Base-by-base conservation (phyloP, 2,797 vertebrate species). In the Apodemus agrarius region DNA sequence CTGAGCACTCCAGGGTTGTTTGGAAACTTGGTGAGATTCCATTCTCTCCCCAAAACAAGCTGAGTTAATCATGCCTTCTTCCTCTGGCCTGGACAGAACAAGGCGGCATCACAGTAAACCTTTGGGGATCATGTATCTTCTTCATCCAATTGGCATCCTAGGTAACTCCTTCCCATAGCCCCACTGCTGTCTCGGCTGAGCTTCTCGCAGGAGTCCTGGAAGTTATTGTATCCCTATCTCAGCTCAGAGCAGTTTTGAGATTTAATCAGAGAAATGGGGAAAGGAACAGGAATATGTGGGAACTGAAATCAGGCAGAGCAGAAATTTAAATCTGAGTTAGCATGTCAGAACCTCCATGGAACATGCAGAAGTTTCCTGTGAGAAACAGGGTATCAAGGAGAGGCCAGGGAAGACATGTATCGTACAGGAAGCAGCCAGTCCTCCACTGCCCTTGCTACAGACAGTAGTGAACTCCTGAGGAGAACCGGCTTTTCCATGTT, bases 381-480 rank as follows among this genome's bases (percentile, higher is more conserved):
- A 91, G 86, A 34, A 0, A 26, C 24, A 85, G 52, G 96, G 57
- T 82, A 0, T 72, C 1, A 57, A 54, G 57, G 78, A 63, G 16
- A 49, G 87, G 72, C 85, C 65, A 85, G 17, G 19, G 54, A 89
- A 86, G 90, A 82, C 85, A 19, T 19, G 54, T 76, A 13, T 1
- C 40, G 91, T 94, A 40, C 37, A 59, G 79, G 91, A 95, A 81
- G 95, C 84, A 78, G 95, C 95, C 95, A 93, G 12, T 94, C 97
- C 93, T 79, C 37, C 67, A 90, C 91, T 91, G 96, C 83, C 65
- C 0, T 97, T 95, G 52, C 26, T 94, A 34, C 94, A 46, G 40
- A 94, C 95, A 87, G 59, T 13, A 67, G 91, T 89, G 96, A 95
- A 95, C 95, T 97, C 96, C 96, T 74, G 69, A 95, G 6, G 85